Base-by-base conservation (phyloP, 2,888 invertebrate genomes). In the Tineola bisselliella region DNA sequence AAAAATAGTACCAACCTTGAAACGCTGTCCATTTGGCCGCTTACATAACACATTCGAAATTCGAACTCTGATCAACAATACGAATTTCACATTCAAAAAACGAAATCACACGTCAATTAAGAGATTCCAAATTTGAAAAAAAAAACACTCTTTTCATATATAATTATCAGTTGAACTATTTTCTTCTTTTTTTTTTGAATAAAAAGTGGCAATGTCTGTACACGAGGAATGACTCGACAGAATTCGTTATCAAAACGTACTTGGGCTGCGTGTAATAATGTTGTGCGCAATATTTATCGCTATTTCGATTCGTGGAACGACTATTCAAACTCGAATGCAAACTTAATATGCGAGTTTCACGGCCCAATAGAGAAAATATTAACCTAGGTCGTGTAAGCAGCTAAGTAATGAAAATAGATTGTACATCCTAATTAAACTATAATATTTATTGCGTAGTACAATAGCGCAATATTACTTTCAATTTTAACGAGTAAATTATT, bases 231-330 rank as follows among this genome's bases (percentile, higher is more conserved):
- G 54, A 54, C 54, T 54, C 54, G 18, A 54, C 54, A 54, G 4
- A 54, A 54, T 54, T 54, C 54, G 13, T 54, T 54, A 54, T 54
- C 54, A 54, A 25, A 54, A 25, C 54, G 12, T 25, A 25, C 54
- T 25, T 54, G 54, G n/a, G 11, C 17, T 54, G 54, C 25, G 54
- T 54, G 25, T 25, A 25, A 25, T 25, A 54, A 54, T 54, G 25
- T 48, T 13, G 18, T 18, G 54, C 54, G 54, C 54, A 54, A 54
- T 54, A 54, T 54, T 54, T 54, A 54, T 54, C 54, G 25, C 18
- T 25, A 54, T 54, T 25, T 25, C 54, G 25, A 48, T 48, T 48
- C 25, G 19, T 12, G 25, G n/a, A 10, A 18, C 54, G 25, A 25
- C 48, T 54, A 2, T 10, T 11, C 25, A 19, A 54, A 54, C 54